These are phyloP conservation scores for Drosophila leontia DNA, from an alignment of 1,140 invertebrate species.

Conservation along the genomic window DNA sequence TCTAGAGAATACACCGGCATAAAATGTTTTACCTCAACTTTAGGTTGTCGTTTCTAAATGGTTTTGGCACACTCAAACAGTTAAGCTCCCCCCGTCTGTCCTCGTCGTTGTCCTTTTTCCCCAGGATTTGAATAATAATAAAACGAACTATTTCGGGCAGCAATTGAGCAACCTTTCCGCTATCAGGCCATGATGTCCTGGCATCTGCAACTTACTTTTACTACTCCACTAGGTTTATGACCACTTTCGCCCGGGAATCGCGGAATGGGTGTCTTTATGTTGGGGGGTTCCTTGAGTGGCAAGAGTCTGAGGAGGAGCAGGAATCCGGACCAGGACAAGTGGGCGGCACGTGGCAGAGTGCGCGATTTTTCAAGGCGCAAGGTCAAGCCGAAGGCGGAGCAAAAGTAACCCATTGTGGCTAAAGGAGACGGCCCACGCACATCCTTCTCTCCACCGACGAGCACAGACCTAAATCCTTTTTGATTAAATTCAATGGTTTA, in stretches of 20 bases:
- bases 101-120: neutral
- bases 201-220: constrained; percentile 48
- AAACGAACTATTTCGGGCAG: constrained; percentile 37
- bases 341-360: constrained; percentile 62
- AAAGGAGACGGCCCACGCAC: constrained; percentile 3
- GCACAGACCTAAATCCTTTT: constrained; percentile 74
- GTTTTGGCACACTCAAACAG: constrained; percentile 14
- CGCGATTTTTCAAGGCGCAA: constrained; percentile 74
- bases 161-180: constrained; percentile 49
- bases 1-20: constrained; percentile 8
- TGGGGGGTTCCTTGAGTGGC: constrained; percentile 6
- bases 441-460: constrained; percentile 8
- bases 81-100: constrained; percentile 5
- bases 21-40: constrained; percentile 37
- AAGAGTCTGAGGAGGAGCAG: neutral
- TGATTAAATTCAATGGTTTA: constrained; percentile 84
- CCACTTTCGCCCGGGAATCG: constrained; percentile 34
- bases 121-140: constrained; percentile 47
- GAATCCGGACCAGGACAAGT: neutral
- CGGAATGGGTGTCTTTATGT: constrained; percentile 6
- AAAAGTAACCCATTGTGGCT: constrained; percentile 61
- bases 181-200: constrained; percentile 50
- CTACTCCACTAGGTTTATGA: constrained; percentile 52
- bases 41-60: constrained; percentile 25
- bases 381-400: constrained; percentile 62